Evolutionary conservation across 2,888 invertebrate species (phyloP).

Genomic region (Papilio demoleus): DNA sequence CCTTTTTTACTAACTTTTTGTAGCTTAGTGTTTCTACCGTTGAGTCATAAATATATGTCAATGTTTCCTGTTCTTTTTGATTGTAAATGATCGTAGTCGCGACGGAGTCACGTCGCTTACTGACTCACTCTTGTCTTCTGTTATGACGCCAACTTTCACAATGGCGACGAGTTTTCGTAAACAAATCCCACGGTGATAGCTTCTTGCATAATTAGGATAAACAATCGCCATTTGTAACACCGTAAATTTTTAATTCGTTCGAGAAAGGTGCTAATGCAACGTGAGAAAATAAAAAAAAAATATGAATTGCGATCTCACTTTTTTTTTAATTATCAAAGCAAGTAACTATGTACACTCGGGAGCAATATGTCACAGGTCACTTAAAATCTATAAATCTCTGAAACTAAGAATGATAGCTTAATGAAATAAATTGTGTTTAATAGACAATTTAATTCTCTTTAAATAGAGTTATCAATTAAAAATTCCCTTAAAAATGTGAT

Average conservation of each 20-base stretch:
- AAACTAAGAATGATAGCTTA: too few relatives aligned
- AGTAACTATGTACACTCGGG: too few relatives aligned
- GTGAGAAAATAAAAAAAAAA: constrained; percentile 11
- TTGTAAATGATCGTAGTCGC: constrained; percentile 46
- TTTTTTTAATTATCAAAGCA: too few relatives aligned
- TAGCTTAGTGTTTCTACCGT: constrained; percentile 22
- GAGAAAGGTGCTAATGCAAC: constrained; percentile 16
- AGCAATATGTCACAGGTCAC: too few relatives aligned
- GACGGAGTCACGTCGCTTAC: constrained; percentile 60
- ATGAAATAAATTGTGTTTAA: too few relatives aligned
- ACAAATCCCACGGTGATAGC: constrained; percentile 28
- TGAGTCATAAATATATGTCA: constrained; percentile 49
- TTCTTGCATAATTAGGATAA: constrained; percentile 23
- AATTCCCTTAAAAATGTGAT: too few relatives aligned
- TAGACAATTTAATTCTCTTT: too few relatives aligned
- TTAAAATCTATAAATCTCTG: too few relatives aligned
- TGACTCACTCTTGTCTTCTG: constrained; percentile 62
- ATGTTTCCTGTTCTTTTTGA: constrained; percentile 33
- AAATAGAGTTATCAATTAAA: too few relatives aligned
- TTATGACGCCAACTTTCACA: constrained; percentile 57
- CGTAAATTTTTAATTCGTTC: constrained; percentile 24
- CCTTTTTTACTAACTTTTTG: constrained; percentile 2
- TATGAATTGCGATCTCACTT: not conserved
- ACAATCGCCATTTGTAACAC: constrained; percentile 18
- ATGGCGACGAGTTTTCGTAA: constrained; percentile 50